Percentiles rank a stretch among this genome's conserved stretches.
These are phyloP conservation scores for Regulus satrapa DNA, from an alignment of 2,113 vertebrate species.

Conservation along the genomic window DNA sequence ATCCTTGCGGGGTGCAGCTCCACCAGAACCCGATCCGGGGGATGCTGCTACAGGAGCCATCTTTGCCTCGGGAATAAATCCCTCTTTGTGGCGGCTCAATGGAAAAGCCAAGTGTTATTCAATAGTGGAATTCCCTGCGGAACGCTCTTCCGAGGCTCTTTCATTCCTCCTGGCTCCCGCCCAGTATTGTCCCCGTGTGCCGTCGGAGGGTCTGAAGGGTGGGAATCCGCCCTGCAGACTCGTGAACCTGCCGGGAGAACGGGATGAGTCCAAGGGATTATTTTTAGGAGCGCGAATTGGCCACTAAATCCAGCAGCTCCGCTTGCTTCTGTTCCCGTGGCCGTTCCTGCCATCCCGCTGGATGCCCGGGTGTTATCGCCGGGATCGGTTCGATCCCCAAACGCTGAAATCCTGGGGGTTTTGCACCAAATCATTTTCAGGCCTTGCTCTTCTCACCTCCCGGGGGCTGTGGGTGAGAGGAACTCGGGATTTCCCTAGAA, in stretches of 20 bases:
- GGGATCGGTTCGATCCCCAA: accelerated
- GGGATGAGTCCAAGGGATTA: background rate
- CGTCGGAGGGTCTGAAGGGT: background rate
- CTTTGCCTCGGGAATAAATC: background rate
- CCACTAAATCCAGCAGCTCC: background rate
- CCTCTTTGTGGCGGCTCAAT: background rate
- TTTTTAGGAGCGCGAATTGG: background rate
- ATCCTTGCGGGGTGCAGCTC: background rate
- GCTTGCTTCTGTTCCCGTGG: background rate
- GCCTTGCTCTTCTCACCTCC: background rate
- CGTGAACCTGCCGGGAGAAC: background rate
- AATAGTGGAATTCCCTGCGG: background rate
- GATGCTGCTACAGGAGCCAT: background rate
- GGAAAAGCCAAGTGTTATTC: background rate
- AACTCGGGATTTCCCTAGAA: conserved; percentile 49
- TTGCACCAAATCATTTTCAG: background rate
- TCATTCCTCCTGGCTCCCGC: conserved; percentile 5
- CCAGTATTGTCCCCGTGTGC: conserved; percentile 1
- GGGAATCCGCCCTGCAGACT: background rate
- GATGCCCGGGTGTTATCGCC: accelerated
- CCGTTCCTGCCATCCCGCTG: too few relatives aligned
- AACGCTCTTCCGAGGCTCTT: background rate
- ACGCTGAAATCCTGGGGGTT: background rate
- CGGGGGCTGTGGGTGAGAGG: background rate
- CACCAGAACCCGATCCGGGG: background rate